These are phyloP conservation scores for Theocolax elegans DNA, from an alignment of 1,140 invertebrate species.

Conservation along the genomic window DNA sequence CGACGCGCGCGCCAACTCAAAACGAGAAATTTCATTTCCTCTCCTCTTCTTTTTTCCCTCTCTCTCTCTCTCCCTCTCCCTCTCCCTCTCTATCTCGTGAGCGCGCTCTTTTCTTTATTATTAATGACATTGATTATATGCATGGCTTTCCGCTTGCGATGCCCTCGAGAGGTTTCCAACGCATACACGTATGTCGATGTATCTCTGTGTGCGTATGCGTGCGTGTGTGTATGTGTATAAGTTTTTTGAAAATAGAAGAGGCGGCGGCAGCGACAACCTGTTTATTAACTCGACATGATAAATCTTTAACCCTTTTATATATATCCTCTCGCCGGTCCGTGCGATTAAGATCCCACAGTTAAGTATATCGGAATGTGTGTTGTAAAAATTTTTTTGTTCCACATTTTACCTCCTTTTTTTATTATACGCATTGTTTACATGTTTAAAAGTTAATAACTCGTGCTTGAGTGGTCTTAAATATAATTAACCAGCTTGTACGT, in stretches of 20 bases:
- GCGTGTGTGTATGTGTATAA: no score
- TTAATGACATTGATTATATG: conserved; percentile 29
- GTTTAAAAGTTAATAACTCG: no score
- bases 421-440: no score
- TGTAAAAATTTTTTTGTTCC: no score
- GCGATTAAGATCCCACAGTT: not conserved
- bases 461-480: no score
- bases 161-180: no score
- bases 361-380: no score
- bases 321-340: not conserved
- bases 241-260: not conserved
- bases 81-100: not conserved
- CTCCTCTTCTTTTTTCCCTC: not conserved
- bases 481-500: no score
- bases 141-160: no score
- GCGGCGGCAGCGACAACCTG: conserved; percentile 7
- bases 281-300: conserved; percentile 35
- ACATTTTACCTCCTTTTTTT: no score
- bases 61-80: not conserved
- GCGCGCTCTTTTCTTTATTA: conserved; percentile 8
- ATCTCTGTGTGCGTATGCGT: no score
- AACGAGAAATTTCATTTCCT: conserved; percentile 10
- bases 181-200: not conserved
- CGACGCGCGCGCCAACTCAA: conserved; percentile 1
- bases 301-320: conserved; percentile 1